Evolutionary conservation across 2,888 invertebrate genomes (phyloP).

Genomic region (Rhimphoctona megacephalus): DNA sequence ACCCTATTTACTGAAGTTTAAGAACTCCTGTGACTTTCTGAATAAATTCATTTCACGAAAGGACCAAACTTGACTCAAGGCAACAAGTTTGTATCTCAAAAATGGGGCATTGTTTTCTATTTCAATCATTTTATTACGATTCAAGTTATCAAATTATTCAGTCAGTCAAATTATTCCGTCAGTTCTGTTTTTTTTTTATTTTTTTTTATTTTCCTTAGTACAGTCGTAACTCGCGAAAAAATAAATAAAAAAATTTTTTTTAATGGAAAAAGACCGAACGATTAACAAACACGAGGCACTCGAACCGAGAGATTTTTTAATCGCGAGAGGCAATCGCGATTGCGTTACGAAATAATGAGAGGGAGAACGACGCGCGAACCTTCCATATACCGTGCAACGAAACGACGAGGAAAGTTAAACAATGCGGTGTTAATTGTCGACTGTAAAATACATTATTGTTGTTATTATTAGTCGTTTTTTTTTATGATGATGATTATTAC

Average conservation of each 20-base stretch:
- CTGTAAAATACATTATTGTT: constrained; percentile 59
- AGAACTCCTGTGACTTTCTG: constrained; percentile 45
- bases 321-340: constrained; percentile 51
- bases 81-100: not conserved
- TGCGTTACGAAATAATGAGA: constrained; percentile 61
- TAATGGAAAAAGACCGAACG: constrained; percentile 9
- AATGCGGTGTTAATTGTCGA: constrained; percentile 66
- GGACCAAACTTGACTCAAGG: not conserved
- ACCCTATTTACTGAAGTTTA: not conserved
- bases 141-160: no score
- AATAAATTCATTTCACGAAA: constrained; percentile 44
- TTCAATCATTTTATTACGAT: no score
- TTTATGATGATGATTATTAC: constrained; percentile 57
- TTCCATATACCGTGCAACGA: constrained; percentile 37
- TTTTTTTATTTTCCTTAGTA: no score
- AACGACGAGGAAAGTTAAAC: constrained; percentile 65
- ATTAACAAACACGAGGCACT: constrained; percentile 26
- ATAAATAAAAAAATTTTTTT: no score
- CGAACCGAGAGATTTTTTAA: constrained; percentile 47
- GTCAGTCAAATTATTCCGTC: no score
- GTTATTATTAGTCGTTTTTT: constrained; percentile 30
- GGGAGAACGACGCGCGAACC: constrained; percentile 45
- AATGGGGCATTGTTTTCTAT: no score
- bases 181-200: no score
- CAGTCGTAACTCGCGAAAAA: no score